Evolutionary conservation across 2,888 invertebrate species (phyloP).

Genomic region (Lymantria monacha): DNA sequence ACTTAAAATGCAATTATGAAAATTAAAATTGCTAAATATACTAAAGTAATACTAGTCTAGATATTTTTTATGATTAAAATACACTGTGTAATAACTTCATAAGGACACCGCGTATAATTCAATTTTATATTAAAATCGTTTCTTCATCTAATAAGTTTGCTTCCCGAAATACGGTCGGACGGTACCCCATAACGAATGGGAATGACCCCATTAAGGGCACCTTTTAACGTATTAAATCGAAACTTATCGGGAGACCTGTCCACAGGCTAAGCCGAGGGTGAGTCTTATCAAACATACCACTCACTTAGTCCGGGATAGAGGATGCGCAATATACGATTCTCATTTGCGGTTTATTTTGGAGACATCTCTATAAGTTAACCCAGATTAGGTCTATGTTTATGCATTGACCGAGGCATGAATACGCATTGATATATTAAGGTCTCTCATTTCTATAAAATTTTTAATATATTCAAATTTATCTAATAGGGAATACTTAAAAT

Average conservation of each 20-base stretch:
- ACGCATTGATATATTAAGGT: slow-evolving; percentile 8
- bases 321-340: slow-evolving; percentile 41
- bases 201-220: slow-evolving; percentile 76
- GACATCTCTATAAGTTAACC: slow-evolving; percentile 32
- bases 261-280: slow-evolving; percentile 58
- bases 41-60: too few relatives aligned
- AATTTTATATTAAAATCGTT: slow-evolving; percentile 34
- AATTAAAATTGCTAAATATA: neutral
- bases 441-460: slow-evolving; percentile 7
- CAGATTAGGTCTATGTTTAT: slow-evolving; percentile 18
- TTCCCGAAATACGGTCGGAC: slow-evolving; percentile 47
- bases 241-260: slow-evolving; percentile 69
- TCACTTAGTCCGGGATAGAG: slow-evolving; percentile 49
- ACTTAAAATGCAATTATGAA: neutral
- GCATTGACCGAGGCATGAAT: slow-evolving; percentile 13
- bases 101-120: slow-evolving; percentile 15
- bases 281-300: slow-evolving; percentile 64
- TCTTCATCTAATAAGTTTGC: slow-evolving; percentile 35
- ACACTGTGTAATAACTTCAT: neutral
- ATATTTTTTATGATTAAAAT: too few relatives aligned
- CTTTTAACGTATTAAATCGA: slow-evolving; percentile 80
- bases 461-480: slow-evolving; percentile 13
- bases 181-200: slow-evolving; percentile 70
- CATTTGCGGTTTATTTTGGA: slow-evolving; percentile 46
- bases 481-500: neutral